phyloP scores from a whole-genome alignment of 2,797 vertebrate genomes.

The Sebastolobus alascanus region DNA sequence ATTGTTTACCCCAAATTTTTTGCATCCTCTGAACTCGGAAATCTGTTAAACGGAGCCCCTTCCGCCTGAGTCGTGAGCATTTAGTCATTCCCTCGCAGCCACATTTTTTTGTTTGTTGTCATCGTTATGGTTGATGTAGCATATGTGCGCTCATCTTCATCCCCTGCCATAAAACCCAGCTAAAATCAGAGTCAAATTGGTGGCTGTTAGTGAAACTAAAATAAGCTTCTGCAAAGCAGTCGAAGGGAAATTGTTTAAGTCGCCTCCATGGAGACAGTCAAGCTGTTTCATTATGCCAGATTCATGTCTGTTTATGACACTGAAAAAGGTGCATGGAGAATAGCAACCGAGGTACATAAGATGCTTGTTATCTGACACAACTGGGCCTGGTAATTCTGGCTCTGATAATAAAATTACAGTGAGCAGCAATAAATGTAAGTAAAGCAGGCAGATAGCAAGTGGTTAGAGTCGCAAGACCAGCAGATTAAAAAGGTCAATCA shows the following conservation, averaged over 20 bases:
- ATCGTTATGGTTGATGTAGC: constrained; percentile 43
- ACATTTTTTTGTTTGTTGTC: constrained; percentile 50
- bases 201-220: constrained; percentile 31
- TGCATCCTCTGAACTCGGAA: constrained; percentile 36
- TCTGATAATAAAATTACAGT: neutral
- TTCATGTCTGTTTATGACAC: constrained; percentile 4
- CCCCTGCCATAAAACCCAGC: constrained; percentile 19
- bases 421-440: neutral
- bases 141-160: constrained; percentile 55
- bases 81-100: constrained; percentile 26
- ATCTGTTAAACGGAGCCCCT: constrained; percentile 31
- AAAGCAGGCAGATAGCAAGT: neutral
- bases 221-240: neutral
- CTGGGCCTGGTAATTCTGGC: neutral
- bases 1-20: constrained; percentile 44
- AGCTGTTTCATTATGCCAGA: neutral
- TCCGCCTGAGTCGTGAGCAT: constrained; percentile 34
- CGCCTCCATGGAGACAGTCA: neutral
- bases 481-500: constrained; percentile 35
- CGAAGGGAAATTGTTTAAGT: neutral
- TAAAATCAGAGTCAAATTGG: constrained; percentile 24
- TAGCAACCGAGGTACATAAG: neutral
- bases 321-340: neutral
- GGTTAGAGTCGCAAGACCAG: neutral
- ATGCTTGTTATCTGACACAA: neutral